phyloP scores from a whole-genome alignment of 1,140 invertebrate genomes.

The Sinonovacula constricta region DNA sequence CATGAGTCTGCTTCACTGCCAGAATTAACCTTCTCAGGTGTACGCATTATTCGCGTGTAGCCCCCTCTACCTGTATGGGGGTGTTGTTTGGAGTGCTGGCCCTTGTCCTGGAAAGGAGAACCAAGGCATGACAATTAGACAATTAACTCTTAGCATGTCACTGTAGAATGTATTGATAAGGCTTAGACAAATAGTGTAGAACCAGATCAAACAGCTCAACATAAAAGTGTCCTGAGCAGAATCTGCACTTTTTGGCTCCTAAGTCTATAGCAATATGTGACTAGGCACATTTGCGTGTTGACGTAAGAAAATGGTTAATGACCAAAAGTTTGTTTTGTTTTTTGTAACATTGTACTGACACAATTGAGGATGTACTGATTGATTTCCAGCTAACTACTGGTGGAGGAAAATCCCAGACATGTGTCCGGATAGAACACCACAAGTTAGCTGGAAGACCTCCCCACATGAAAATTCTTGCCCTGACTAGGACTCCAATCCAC shows the following conservation, averaged over 20 bases:
- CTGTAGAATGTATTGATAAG: neutral
- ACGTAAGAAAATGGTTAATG: no score
- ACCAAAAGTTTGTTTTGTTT: no score
- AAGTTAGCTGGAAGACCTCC: no score
- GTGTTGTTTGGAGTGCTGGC: neutral
- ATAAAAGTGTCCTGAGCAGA: neutral
- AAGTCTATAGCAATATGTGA: neutral
- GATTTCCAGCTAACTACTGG: no score
- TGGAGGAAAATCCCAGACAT: no score
- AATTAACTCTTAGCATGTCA: neutral
- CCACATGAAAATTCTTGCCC: no score
- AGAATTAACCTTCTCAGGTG: conserved; percentile 35
- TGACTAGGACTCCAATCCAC: no score
- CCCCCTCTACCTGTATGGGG: neutral
- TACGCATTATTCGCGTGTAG: conserved; percentile 7
- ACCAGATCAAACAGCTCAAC: neutral
- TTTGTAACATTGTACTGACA: no score
- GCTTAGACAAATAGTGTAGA: neutral
- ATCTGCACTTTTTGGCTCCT: neutral
- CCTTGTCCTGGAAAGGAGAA: neutral
- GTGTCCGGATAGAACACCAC: no score
- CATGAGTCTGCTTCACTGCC: conserved; percentile 7
- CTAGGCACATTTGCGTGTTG: no score
- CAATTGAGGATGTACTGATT: no score
- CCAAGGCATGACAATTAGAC: no score